Conservation (phyloP, 1,140 invertebrate genomes). For the Frieseomelitta varia region DNA sequence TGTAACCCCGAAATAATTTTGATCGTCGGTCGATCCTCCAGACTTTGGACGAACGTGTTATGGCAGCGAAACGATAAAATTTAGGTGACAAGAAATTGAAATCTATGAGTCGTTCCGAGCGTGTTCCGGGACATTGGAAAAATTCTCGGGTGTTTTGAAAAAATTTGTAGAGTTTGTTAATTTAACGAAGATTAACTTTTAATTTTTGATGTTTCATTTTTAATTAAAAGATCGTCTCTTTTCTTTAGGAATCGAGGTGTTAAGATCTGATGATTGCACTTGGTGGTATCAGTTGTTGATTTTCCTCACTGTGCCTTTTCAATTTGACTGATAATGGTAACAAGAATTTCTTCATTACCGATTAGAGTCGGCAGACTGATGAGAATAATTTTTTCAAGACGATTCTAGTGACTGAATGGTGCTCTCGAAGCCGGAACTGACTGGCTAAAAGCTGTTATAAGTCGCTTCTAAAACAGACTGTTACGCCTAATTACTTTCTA, state of each 20-base stretch:
- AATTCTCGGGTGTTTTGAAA: background rate
- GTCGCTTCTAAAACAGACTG: background rate
- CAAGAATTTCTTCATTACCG: background rate
- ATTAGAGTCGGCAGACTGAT: background rate
- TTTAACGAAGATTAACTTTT: background rate
- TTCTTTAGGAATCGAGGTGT: no score
- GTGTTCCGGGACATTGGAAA: background rate
- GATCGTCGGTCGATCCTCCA: no score
- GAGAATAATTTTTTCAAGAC: background rate
- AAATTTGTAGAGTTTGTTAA: background rate
- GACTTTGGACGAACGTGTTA: background rate
- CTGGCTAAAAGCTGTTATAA: background rate
- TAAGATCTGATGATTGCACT: background rate
- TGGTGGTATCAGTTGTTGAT: background rate
- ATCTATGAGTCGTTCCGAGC: background rate
- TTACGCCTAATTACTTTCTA: slow-evolving; percentile 1
- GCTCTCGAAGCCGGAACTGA: background rate
- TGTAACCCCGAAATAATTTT: background rate
- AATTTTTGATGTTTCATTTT: no score
- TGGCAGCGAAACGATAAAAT: no score
- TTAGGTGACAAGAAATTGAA: background rate
- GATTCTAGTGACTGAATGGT: background rate
- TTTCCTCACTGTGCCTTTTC: background rate
- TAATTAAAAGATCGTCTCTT: background rate
- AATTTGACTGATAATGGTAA: background rate